Evolutionary conservation across 2,888 invertebrate genomes (phyloP), one percentile per base, ranked within the genome.

Genomic region (Bunonema sp.): DNA sequence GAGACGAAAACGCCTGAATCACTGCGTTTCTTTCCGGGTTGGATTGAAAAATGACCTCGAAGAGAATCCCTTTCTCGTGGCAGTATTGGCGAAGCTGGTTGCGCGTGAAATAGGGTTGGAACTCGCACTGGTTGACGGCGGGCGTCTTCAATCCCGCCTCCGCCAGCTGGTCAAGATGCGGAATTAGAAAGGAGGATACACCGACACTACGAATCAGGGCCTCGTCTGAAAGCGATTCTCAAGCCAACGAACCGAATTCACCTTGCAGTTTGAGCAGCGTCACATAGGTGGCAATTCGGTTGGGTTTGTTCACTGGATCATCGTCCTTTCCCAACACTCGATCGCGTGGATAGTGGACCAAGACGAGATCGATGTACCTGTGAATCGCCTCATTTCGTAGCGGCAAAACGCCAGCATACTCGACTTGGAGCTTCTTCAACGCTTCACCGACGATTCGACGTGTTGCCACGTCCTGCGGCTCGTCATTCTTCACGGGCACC

Each of bases 401-500:
- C n/a, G n/a, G n/a, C n/a, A n/a, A n/a, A n/a, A n/a, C n/a, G n/a
- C n/a, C 7, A 5, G 16, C 22, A 4, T 26, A 44, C 44, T 36
- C 40, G 1, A 53, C 49, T 30, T 50, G 49, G 10, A 56, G 46
- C 28, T 45, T 46, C 16, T 45, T 40, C 20, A 56, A 42, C 18
- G 52, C 49, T 38, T 47, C 50, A 39, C 46, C 33, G 7, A 56
- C 30, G 33, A 47, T 42, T 38, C 42, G 16, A 10, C 16, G 28
- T 5, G 31, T 31, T 5, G 16, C 16, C 12, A n/a, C 16, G 15
- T 8, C 15, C 5, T 15, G 21, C 19, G 12, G n/a, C 3, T 15
- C 19, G 21, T 12, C 29, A 15, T 28, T 28, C 15, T 22, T 19
- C 21, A 47, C 50, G 1, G 82, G 75, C 47, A 84, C 70, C 74